These are phyloP conservation scores for Rhipidura dahli DNA, from an alignment of 2,113 vertebrate genomes.

Conservation along the genomic window DNA sequence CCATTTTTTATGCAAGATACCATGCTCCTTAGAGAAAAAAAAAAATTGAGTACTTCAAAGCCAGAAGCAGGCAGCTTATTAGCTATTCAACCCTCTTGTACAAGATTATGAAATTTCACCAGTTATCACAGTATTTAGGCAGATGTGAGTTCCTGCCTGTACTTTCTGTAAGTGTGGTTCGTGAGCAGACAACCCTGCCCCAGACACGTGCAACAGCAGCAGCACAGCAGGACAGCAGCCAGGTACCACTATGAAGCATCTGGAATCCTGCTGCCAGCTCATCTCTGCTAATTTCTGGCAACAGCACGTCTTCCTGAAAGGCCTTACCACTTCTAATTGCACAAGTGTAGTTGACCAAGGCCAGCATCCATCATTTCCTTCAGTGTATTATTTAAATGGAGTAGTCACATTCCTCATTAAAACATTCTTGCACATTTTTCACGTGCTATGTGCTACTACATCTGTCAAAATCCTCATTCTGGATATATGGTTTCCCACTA, in stretches of 20 bases:
- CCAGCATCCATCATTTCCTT: background rate
- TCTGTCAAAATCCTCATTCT: background rate
- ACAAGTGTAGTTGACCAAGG: fast-evolving
- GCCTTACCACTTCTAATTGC: background rate
- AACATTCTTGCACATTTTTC: background rate
- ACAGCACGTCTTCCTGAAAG: background rate
- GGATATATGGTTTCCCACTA: background rate
- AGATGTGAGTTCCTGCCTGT: background rate
- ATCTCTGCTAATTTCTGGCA: background rate
- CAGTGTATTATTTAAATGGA: background rate
- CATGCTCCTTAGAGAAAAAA: background rate
- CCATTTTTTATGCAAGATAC: background rate
- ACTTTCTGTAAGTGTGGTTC: background rate
- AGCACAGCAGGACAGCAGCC: background rate
- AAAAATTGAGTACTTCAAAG: background rate
- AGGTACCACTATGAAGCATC: background rate
- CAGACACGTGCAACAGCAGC: background rate
- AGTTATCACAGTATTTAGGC: background rate
- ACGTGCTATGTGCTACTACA: background rate
- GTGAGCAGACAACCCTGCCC: background rate
- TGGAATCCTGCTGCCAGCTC: background rate
- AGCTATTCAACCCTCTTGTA: background rate
- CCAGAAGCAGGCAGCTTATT: background rate
- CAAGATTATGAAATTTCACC: background rate
- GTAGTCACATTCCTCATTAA: background rate